A percentile compares a stretch with the other conserved stretches of the same genome.
phyloP scores from a whole-genome alignment of 2,888 invertebrate genomes.

The Tipula confusa region DNA sequence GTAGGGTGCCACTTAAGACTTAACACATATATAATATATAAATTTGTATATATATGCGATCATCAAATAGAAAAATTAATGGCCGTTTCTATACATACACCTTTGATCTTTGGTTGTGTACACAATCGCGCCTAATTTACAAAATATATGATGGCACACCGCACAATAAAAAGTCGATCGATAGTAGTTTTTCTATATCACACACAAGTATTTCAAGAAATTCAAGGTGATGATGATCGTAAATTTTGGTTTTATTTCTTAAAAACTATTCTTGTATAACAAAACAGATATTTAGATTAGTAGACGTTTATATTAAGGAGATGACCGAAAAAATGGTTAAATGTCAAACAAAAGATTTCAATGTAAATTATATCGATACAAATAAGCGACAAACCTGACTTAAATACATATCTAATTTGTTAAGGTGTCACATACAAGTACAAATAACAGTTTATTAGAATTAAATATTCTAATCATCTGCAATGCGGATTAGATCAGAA shows the following conservation, averaged over 20 bases:
- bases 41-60: neutral
- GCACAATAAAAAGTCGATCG: neutral
- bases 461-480: neutral
- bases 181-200: neutral
- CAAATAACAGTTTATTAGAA: neutral
- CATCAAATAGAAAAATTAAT: neutral
- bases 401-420: neutral
- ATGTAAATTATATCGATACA: neutral
- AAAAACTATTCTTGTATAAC: too few species aligned
- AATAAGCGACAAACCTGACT: neutral
- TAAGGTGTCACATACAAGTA: neutral
- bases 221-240: neutral
- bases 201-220: neutral
- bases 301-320: neutral
- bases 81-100: too few species aligned
- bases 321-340: neutral
- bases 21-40: neutral
- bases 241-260: constrained; percentile 9
- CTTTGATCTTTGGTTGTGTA: neutral
- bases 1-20: neutral
- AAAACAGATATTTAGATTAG: neutral
- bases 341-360: neutral
- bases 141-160: neutral
- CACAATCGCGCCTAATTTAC: neutral
- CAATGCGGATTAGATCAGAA: neutral